Evolutionary conservation across 1,140 invertebrate species (phyloP), one percentile per base, ranked within the genome.

Genomic region (Drosophila yakuba): DNA sequence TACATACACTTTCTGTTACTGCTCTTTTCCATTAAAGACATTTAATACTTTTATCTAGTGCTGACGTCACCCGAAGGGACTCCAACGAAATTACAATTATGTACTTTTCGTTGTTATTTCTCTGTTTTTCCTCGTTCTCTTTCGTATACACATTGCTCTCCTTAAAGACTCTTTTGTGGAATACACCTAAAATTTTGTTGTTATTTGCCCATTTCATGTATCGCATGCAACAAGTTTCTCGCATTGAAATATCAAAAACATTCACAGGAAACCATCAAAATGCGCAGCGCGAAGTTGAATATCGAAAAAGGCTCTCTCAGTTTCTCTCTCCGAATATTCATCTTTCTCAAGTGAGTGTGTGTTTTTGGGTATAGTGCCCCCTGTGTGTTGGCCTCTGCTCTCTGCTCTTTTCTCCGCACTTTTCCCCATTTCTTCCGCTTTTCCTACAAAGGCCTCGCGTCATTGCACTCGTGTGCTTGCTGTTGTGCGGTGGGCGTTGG

Each of bases 231-330:
- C 84, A 89, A 89, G 84, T 89, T 78, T 43, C 81, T 75, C 55
- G 71, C 78, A 68, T 78, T 78, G 78, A 80, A 78, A 81, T 85
- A 90, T 84, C 84, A 82, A 90, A 76, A 90, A 75, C 62, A 59
- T 75, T 89, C 63, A 90, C 84, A 89, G 84, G 84, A 85, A 89
- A 89, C 67, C 84, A 89, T 90, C 80, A 89, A 86, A 85, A 79
- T 69, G 77, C 72, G 84, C 81, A 90, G 85, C 74, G 62, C 62
- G 71, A 69, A 74, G 58, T 76, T 52, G 47, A 60, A 63, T 54
- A 80, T 78, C 52, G 63, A 67, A 71, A 58, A 74, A 57, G 48
- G 17, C 35, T 38, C 20, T 48, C 38, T 52, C 32, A 4, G 11
- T 4, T 39, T 39, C 28, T 17, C 25, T 15, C 48, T 32, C 52